These are phyloP conservation scores for Mastomys coucha DNA, from an alignment of 2,113 vertebrate genomes.

Conservation along the genomic window DNA sequence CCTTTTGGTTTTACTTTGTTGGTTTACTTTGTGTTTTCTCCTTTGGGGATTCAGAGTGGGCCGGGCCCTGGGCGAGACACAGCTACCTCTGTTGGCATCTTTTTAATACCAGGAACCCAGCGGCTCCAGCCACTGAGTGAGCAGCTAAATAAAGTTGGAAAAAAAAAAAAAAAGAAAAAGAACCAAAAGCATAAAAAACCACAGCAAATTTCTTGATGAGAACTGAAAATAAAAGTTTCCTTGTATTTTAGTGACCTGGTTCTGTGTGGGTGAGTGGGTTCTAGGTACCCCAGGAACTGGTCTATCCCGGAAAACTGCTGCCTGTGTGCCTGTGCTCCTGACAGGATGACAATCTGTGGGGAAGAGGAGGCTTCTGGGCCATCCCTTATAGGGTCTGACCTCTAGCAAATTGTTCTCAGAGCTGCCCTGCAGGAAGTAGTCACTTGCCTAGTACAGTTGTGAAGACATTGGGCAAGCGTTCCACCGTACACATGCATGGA, in stretches of 20 bases:
- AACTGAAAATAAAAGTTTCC: slow-evolving; percentile 90
- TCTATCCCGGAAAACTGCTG: not conserved
- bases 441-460: not conserved
- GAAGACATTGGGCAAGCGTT: not conserved
- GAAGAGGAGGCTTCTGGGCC: not conserved
- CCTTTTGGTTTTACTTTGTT: slow-evolving; percentile 84
- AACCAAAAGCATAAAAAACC: slow-evolving; percentile 81
- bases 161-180: slow-evolving; percentile 81
- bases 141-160: slow-evolving; percentile 77
- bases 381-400: not conserved
- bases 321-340: not conserved
- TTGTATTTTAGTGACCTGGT: slow-evolving; percentile 88
- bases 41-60: slow-evolving; percentile 85
- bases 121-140: slow-evolving; percentile 87
- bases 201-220: slow-evolving; percentile 86
- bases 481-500: not conserved
- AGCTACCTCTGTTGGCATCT: slow-evolving; percentile 93
- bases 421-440: not conserved
- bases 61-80: slow-evolving; percentile 90
- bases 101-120: slow-evolving; percentile 92
- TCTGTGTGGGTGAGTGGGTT: slow-evolving; percentile 65
- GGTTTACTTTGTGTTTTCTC: slow-evolving; percentile 89
- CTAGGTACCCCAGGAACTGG: not conserved
- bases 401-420: too few relatives aligned
- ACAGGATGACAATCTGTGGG: not conserved